Evolutionary conservation across 2,797 vertebrate genomes (phyloP).

Genomic region (Manis crassicaudata): DNA sequence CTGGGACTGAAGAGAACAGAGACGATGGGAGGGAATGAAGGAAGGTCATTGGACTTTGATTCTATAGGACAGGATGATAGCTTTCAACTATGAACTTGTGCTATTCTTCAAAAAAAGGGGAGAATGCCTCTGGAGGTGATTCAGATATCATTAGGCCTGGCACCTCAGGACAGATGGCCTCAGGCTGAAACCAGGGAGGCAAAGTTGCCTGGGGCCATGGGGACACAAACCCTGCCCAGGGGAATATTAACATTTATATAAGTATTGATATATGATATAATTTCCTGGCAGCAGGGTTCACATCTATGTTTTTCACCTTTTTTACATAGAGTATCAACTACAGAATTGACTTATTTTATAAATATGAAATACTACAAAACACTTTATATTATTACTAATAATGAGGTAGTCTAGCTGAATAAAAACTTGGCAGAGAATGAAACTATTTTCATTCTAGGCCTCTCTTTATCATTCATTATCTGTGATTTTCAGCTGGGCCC

Average conservation of each 20-base stretch:
- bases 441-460: neutral
- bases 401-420: neutral
- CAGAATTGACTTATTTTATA: neutral
- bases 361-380: neutral
- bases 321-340: neutral
- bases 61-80: neutral
- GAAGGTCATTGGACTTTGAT: neutral
- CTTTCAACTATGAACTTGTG: neutral
- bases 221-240: accelerated
- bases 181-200: neutral
- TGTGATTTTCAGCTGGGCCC: neutral
- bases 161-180: neutral
- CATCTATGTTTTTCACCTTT: neutral
- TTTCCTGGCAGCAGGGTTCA: neutral
- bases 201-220: neutral
- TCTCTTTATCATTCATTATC: neutral
- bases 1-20: neutral
- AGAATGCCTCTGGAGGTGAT: neutral
- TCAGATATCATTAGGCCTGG: neutral
- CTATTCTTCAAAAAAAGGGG: neutral
- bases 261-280: neutral
- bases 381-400: neutral
- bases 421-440: slow-evolving; percentile 4
- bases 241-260: neutral
- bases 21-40: neutral